These are phyloP conservation scores for Promerops cafer DNA, from an alignment of 2,113 vertebrate genomes.

Conservation along the genomic window DNA sequence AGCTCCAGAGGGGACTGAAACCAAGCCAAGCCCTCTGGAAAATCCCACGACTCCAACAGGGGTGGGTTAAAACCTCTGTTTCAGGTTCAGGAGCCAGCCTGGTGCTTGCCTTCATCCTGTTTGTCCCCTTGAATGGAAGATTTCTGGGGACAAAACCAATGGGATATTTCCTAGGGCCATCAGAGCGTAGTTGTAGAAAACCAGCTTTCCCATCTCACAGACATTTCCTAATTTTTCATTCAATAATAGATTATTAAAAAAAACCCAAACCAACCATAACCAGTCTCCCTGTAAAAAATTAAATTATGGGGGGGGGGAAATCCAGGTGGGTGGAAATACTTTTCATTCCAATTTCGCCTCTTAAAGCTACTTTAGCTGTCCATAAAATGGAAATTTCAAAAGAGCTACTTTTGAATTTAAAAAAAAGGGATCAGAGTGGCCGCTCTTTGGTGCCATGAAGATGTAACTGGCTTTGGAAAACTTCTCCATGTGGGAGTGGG, in stretches of 20 bases:
- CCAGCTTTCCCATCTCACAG: neutral
- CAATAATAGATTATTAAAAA: neutral
- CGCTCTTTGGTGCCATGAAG: accelerated
- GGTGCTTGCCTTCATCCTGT: accelerated
- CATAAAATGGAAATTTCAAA: neutral
- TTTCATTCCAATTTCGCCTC: neutral
- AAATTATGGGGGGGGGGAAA: neutral
- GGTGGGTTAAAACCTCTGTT: neutral
- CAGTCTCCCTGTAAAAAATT: neutral
- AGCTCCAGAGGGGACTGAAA: neutral
- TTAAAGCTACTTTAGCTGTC: neutral
- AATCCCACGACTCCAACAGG: neutral
- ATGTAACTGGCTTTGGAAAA: accelerated
- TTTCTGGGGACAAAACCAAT: neutral
- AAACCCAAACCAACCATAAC: neutral
- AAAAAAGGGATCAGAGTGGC: neutral
- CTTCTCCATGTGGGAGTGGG: neutral
- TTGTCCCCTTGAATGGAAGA: neutral
- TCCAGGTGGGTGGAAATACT: neutral
- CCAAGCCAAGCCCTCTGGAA: neutral
- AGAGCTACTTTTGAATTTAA: neutral
- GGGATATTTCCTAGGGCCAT: neutral
- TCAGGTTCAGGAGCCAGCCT: neutral
- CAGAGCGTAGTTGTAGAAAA: neutral
- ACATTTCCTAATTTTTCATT: neutral